Conservation (phyloP, 92 coral and sea anemone species). For the Siderastrea radians region DNA sequence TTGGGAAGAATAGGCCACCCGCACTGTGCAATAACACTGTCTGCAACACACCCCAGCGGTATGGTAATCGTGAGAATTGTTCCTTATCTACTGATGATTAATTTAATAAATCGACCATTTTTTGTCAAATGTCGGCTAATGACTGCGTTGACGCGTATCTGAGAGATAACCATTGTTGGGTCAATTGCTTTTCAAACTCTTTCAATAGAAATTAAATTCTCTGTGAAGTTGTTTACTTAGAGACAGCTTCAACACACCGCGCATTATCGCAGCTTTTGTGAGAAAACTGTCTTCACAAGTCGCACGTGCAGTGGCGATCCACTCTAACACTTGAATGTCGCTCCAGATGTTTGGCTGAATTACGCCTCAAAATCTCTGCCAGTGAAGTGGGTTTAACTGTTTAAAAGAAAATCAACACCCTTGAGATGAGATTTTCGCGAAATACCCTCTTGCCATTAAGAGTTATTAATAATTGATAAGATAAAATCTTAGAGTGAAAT, state of each 20-base stretch:
- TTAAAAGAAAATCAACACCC: background rate
- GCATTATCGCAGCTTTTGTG: constrained; percentile 28
- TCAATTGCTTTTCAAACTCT: constrained; percentile 70
- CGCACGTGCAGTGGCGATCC: background rate
- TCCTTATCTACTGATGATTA: constrained; percentile 31
- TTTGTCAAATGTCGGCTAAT: constrained; percentile 41
- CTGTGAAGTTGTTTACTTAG: constrained; percentile 83
- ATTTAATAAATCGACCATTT: constrained; percentile 43
- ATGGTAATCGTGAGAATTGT: constrained; percentile 19
- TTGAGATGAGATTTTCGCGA: background rate
- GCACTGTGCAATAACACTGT: background rate
- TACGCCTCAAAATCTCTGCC: background rate
- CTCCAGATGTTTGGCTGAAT: background rate
- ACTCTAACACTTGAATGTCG: background rate
- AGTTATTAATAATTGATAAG: constrained; percentile 51
- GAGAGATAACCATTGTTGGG: constrained; percentile 49
- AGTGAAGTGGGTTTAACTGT: background rate
- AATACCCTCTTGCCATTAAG: constrained; percentile 26
- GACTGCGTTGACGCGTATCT: constrained; percentile 34
- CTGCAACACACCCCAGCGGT: background rate
- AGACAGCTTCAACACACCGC: constrained; percentile 12
- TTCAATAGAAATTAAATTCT: constrained; percentile 77
- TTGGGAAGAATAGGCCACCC: constrained; percentile 25
- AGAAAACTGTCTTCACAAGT: background rate
- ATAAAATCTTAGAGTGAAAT: constrained; percentile 47